Evolutionary conservation across 2,113 vertebrate species (phyloP).

Genomic region (Lepus timidus): DNA sequence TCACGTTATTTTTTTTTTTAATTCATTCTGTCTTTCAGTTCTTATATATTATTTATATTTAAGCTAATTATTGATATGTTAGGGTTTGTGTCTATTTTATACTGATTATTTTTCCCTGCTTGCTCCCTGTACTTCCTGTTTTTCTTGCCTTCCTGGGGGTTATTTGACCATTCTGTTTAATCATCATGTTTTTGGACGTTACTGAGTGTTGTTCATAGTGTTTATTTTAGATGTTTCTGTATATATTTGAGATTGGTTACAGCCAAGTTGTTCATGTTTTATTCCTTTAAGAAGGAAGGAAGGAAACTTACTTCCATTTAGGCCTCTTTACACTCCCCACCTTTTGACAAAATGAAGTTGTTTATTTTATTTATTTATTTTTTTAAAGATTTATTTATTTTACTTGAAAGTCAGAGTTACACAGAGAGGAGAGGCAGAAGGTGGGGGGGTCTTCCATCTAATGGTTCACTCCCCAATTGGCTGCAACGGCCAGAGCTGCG

Average conservation of each 20-base stretch:
- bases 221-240: background rate
- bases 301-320: background rate
- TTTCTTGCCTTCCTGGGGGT: background rate
- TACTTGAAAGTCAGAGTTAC: no score
- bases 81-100: background rate
- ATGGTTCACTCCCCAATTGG: no score
- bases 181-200: background rate
- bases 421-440: no score
- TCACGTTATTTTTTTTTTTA: background rate
- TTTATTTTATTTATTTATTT: no score
- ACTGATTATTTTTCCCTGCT: background rate
- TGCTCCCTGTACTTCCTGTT: background rate
- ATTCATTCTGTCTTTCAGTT: background rate
- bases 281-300: background rate
- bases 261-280: background rate
- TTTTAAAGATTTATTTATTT: no score
- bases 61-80: background rate
- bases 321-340: background rate
- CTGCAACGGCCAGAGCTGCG: no score
- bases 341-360: slow-evolving; percentile 12
- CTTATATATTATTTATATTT: background rate
- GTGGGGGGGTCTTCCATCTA: no score
- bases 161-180: background rate
- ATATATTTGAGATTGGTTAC: background rate
- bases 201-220: background rate